Base-by-base conservation (phyloP, 2,888 invertebrate species). In the Holacanthella duospinosa region DNA sequence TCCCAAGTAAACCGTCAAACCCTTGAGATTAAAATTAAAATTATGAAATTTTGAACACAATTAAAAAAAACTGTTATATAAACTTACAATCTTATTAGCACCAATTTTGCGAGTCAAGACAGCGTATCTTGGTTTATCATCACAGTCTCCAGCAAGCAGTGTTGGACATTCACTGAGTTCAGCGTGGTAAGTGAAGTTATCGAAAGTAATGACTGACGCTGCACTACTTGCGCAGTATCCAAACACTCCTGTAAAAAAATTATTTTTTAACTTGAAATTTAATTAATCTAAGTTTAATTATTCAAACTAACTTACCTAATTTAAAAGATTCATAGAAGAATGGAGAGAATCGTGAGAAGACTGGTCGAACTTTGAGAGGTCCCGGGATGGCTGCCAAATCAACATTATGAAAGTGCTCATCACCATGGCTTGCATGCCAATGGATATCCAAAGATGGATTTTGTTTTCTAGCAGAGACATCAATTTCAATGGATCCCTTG, bases 401-500 rank as follows among this genome's bases (percentile, higher is more conserved):
- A 59, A 72, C 68, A 48, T 67, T 68, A 65, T 72, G 72, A 69
- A 68, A 72, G 61, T 72, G 72, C 63, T 71, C 72, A 43, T 68
- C 59, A 60, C 71, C 71, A 60, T 66, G 63, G 29, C 71, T 71
- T 54, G 66, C 61, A 62, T 72, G 70, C 66, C 66, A 70, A 60
- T 72, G 72, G 64, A 72, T 68, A 59, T 72, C 72, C 48, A 67
- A 65, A 28, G 62, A 63, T 43, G 72, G 68, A 63, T 70, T 55
- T 54, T 64, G 65, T 57, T 70, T 68, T 28, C 67, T 66, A 43
- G 64, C 61, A 44, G 65, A 59, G 55, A 67, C 66, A 55, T 71
- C 71, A 57, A 68, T 59, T 36, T 66, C 64, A 61, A 70, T 59
- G 25, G 67, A 64, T 63, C 69, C 68, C 60, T 67, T 63, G 55